These are phyloP conservation scores for Pachyrhynchus sulphureomaculatus DNA, from an alignment of 1,140 invertebrate species.

Conservation along the genomic window DNA sequence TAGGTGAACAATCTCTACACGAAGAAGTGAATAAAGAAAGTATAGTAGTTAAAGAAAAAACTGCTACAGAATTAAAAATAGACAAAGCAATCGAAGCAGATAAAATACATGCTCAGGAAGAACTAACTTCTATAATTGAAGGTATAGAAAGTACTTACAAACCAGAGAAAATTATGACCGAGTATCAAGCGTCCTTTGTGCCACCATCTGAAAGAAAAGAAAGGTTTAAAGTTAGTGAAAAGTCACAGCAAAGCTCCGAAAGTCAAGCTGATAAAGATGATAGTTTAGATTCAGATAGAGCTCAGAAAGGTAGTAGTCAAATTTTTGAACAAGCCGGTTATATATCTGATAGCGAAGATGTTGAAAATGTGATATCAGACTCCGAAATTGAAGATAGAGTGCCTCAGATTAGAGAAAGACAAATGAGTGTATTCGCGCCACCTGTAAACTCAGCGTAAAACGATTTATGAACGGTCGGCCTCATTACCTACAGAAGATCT, in stretches of 20 bases:
- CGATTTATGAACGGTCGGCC: slow-evolving; percentile 53
- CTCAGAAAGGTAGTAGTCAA: slow-evolving; percentile 38
- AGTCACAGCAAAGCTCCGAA: slow-evolving; percentile 26
- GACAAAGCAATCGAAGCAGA: slow-evolving; percentile 29
- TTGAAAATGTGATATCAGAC: slow-evolving; percentile 50
- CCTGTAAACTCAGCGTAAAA: slow-evolving; percentile 46
- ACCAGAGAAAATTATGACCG: slow-evolving; percentile 35
- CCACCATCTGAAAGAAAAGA: slow-evolving; percentile 40
- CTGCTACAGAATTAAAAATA: slow-evolving; percentile 24
- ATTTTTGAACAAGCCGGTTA: slow-evolving; percentile 49
- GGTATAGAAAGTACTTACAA: slow-evolving; percentile 28
- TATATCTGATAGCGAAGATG: slow-evolving; percentile 49
- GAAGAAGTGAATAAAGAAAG: slow-evolving; percentile 15
- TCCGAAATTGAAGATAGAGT: slow-evolving; percentile 51
- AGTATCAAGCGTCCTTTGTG: slow-evolving; percentile 47
- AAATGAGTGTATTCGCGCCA: slow-evolving; percentile 50
- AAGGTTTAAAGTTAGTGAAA: slow-evolving; percentile 20
- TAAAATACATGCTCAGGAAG: slow-evolving; percentile 24
- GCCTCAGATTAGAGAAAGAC: slow-evolving; percentile 48
- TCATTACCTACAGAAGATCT: slow-evolving; percentile 54
- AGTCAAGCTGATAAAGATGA: slow-evolving; percentile 33
- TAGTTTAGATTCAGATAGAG: slow-evolving; percentile 46
- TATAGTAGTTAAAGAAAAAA: slow-evolving; percentile 25
- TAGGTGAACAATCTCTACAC: background rate
- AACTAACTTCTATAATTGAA: slow-evolving; percentile 31